Evolutionary conservation across 1,140 invertebrate species (phyloP), one percentile per base, ranked within the genome.

Genomic region (Drosophila pruinosa): DNA sequence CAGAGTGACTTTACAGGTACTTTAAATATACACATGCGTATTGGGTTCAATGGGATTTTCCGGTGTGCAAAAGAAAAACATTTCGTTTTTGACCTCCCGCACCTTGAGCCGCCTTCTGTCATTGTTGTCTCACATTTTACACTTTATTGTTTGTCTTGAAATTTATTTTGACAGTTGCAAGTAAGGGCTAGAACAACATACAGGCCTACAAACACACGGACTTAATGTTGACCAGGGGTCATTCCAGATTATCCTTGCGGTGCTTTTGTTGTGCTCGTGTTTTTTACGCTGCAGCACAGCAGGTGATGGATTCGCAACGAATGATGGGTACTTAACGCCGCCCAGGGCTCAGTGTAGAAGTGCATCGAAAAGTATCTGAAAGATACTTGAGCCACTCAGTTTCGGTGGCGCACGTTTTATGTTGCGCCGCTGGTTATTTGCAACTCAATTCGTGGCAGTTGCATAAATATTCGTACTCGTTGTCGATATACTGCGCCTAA

Each of bases 361-460:
- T 36, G 21, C 24, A 38, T 54, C 14, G 53, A 28, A 38, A 38
- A 28, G 69, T 65, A 85, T 78, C 67, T 38, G 43, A 52, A 59
- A 74, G 56, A 64, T 65, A 81, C 57, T 52, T 56, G 19, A 14
- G 17, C 22, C 48, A 63, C 58, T 68, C 62, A 36, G 57, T 31
- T 28, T 74, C 81, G 58, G 73, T 81, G 81, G 81, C 79, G 78
- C 82, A 81, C 75, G 82, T 81, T 86, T 82, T 65, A 78, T 78
- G 74, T 82, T 65, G 53, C 77, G 69, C 82, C 71, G 78, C 63
- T 14, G 48, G 81, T 57, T 85, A 85, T 85, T 86, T 86, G 77
- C 81, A 86, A 78, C 69, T 75, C 77, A 86, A 86, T 85, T 83
- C 79, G 81, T 86, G 80, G 76, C 81, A 77, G 72, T 79, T 73